Percentiles rank a stretch among this genome's conserved stretches.
phyloP scores from a whole-genome alignment of 2,113 vertebrate species.

The Peromyscus californicus region DNA sequence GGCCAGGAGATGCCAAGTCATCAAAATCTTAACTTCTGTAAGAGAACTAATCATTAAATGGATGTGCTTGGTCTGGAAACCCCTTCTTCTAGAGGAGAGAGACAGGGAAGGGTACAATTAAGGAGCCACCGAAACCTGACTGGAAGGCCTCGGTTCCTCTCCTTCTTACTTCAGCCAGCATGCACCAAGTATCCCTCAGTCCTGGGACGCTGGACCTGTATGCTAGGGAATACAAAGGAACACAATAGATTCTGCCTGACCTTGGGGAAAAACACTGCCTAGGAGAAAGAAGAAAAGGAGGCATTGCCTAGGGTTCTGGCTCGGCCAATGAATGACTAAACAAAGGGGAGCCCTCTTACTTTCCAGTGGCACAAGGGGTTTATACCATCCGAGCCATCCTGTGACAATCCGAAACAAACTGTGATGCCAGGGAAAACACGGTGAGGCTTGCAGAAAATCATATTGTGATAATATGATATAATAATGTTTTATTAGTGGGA shows the following conservation, averaged over 20 bases:
- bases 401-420: neutral
- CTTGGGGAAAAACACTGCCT: conserved; percentile 31
- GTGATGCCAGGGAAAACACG: neutral
- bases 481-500: neutral
- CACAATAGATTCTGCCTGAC: conserved; percentile 39
- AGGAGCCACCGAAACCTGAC: neutral
- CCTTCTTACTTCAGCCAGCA: conserved; percentile 18
- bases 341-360: neutral
- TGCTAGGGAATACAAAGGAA: conserved; percentile 14
- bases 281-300: neutral
- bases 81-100: neutral
- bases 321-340: neutral
- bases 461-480: neutral
- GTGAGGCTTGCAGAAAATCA: neutral
- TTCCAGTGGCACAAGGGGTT: neutral
- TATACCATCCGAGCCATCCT: neutral
- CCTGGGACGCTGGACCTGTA: neutral
- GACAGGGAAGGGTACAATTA: conserved; percentile 6
- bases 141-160: neutral
- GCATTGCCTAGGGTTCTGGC: neutral
- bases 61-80: neutral
- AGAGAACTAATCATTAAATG: neutral
- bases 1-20: neutral
- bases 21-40: conserved; percentile 32
- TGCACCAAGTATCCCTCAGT: neutral